Conservation (phyloP, 2,888 invertebrate genomes). For the Parelbella ahira region DNA sequence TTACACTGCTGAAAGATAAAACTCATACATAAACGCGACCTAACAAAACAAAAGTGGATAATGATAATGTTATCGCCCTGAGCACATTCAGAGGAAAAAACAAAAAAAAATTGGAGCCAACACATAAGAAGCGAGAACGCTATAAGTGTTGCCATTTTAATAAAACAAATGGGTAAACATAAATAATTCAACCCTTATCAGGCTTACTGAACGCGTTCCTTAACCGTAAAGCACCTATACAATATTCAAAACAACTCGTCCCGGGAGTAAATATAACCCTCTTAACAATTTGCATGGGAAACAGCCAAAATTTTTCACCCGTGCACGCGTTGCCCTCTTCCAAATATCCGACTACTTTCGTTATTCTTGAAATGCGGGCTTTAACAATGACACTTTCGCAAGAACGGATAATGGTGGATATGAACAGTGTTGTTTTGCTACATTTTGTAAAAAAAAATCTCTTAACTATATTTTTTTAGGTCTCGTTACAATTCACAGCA, state of each 20-base stretch:
- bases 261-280: slow-evolving; percentile 17
- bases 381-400: slow-evolving; percentile 4
- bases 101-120: too few relatives aligned
- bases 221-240: slow-evolving; percentile 13
- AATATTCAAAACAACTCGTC: slow-evolving; percentile 18
- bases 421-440: too few relatives aligned
- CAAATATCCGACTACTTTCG: slow-evolving; percentile 11
- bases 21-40: too few relatives aligned
- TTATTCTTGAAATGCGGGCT: slow-evolving; percentile 9
- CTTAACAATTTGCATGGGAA: slow-evolving; percentile 19
- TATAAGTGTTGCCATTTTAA: slow-evolving; percentile 6
- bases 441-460: too few relatives aligned
- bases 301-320: slow-evolving; percentile 6
- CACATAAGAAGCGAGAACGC: slow-evolving; percentile 1
- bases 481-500: too few relatives aligned
- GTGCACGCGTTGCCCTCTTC: neutral
- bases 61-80: too few relatives aligned
- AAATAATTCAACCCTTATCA: slow-evolving; percentile 13
- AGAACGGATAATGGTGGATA: too few relatives aligned
- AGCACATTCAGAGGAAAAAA: too few relatives aligned
- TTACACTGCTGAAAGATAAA: too few relatives aligned
- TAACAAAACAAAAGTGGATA: too few relatives aligned
- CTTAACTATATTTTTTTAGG: too few relatives aligned
- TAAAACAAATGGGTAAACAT: slow-evolving; percentile 17
- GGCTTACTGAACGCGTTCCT: slow-evolving; percentile 8